Evolutionary conservation across 92 coral and sea anemone genomes (phyloP).

Genomic region (Actinostola sp.): DNA sequence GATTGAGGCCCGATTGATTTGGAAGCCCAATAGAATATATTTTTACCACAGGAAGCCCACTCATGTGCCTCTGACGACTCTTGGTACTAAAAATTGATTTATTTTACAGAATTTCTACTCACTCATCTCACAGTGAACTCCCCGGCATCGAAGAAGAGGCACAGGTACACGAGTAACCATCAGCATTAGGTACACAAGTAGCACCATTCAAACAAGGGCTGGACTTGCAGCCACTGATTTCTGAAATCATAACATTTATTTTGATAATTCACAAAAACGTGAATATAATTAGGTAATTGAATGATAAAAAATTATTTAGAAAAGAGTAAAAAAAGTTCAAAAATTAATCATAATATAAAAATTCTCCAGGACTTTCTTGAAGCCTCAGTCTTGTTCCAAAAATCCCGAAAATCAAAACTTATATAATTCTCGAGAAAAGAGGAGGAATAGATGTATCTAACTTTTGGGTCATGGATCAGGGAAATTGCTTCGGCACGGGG

Average conservation of each 20-base stretch:
- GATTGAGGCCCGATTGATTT: too few species aligned
- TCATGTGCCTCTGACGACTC: background rate
- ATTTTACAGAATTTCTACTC: background rate
- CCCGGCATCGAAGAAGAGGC: background rate
- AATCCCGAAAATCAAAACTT: too few species aligned
- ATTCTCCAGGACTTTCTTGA: too few species aligned
- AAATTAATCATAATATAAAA: too few species aligned
- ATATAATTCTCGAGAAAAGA: too few species aligned
- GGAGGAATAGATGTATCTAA: too few species aligned
- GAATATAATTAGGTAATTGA: background rate
- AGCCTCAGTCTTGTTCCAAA: too few species aligned
- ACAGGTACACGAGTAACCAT: background rate
- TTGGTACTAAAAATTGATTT: background rate
- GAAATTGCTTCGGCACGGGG: background rate
- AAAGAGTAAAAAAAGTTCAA: too few species aligned
- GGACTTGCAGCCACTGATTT: background rate
- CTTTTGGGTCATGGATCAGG: too few species aligned
- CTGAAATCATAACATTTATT: background rate
- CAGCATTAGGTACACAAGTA: background rate
- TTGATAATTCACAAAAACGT: background rate
- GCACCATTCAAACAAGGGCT: background rate
- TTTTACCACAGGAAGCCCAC: background rate
- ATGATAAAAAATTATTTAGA: background rate
- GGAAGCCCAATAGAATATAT: background rate
- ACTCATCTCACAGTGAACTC: background rate